Base-by-base conservation (phyloP, 1,140 invertebrate species). In the Philotrypesis tridentata region DNA sequence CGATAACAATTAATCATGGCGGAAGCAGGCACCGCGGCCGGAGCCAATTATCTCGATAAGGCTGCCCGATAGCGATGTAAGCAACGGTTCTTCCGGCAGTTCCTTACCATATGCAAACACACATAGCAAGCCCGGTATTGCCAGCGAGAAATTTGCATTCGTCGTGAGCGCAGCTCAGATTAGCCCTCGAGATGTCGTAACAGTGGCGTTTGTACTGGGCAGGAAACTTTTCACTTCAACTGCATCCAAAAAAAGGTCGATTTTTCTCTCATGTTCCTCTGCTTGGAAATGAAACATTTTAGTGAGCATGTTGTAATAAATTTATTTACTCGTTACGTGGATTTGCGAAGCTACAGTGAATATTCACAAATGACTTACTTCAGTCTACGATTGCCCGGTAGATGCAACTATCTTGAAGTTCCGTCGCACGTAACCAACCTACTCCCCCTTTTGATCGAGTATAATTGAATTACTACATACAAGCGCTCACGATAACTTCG, bases 31-130 rank as follows among this genome's bases (percentile, higher is more conserved):
- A 33, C 12, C 6, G 11, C 27, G 29, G 48, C 48, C 48, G 48
- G 48, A 17, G 48, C 29, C 55, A 79, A 79, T 79, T 79, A 79
- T 79, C 77, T 72, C 29, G 77, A 72, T 79, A 79, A 79, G 68
- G 55, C 48, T 48, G 21, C 4, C 29, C 61, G 61, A 65, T 65
- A 65, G 14, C 61, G 27, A 65, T 55, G n/a, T 65, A 65, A 65
- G 23, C 61, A 65, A 65, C 61, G 61, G 25, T 65, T 55, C 61
- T 65, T 65, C 61, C 61, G 61, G 61, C 61, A 27, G 23, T 65
- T 29, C 25, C 61, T 65, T 65, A 25, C 27, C 27, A 25, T 29
- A 65, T 65, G 17, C 23, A 29, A 65, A 25, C 61, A 29, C 61
- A 29, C 27, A 12, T 12, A 27, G 23, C 8, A 25, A 25, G 61